phyloP scores from a whole-genome alignment of 2,888 invertebrate genomes.

The Clusia tigrina region DNA sequence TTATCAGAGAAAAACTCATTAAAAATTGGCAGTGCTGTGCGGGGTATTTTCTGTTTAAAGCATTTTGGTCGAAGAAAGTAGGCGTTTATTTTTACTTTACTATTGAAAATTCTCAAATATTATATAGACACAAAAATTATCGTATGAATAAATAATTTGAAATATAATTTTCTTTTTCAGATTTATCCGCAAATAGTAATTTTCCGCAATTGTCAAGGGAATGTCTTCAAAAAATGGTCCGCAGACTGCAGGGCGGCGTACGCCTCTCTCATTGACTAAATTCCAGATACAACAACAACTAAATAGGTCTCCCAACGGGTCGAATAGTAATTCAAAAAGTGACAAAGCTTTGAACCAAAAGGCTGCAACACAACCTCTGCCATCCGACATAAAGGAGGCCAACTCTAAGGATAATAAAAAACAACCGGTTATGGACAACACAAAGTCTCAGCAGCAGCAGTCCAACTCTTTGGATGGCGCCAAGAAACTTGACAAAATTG shows the following conservation, averaged over 20 bases:
- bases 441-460: constrained; percentile 27
- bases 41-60: too few relatives aligned
- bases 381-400: constrained; percentile 6
- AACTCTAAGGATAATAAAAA: constrained; percentile 14
- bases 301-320: not conserved
- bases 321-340: constrained; percentile 11
- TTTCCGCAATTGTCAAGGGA: constrained; percentile 14
- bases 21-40: too few relatives aligned
- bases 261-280: constrained; percentile 43
- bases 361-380: constrained; percentile 7
- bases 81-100: not conserved
- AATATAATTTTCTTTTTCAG: not conserved
- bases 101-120: too few relatives aligned
- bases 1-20: too few relatives aligned
- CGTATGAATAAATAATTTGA: too few relatives aligned
- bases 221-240: constrained; percentile 57
- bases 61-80: too few relatives aligned
- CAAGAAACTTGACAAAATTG: constrained; percentile 35
- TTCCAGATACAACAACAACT: constrained; percentile 26
- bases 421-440: constrained; percentile 29
- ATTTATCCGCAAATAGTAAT: not conserved
- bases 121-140: too few relatives aligned
- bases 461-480: constrained; percentile 2
- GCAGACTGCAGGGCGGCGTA: constrained; percentile 51
- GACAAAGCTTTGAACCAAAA: constrained; percentile 21